Conservation (phyloP, 2,113 vertebrate species). For the Syngnathus floridae region DNA sequence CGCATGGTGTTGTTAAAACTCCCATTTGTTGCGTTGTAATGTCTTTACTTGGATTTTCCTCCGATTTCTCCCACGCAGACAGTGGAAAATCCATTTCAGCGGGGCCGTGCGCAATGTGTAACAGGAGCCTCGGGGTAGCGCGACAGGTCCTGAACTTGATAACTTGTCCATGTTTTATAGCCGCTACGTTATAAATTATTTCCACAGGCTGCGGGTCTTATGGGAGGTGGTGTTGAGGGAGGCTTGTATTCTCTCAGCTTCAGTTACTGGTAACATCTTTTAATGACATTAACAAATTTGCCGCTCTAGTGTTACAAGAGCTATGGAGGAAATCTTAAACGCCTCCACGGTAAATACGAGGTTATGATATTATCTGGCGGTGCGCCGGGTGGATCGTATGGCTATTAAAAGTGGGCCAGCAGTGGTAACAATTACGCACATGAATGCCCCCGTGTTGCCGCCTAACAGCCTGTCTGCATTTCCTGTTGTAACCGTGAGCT, state of each 20-base stretch:
- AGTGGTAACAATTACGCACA: conserved; percentile 69
- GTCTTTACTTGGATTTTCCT: neutral
- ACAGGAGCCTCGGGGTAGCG: conserved; percentile 78
- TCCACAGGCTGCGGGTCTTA: conserved; percentile 79
- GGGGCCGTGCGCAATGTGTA: conserved; percentile 71
- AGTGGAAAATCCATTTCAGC: conserved; percentile 77
- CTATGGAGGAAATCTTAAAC: conserved; percentile 97
- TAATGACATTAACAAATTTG: conserved; percentile 99
- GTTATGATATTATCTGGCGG: conserved; percentile 92
- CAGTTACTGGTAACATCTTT: conserved; percentile 92
- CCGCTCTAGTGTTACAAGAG: conserved; percentile 91
- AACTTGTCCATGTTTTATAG: conserved; percentile 95
- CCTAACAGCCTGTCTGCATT: conserved; percentile 63
- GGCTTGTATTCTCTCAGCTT: conserved; percentile 87
- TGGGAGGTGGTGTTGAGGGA: conserved; percentile 43
- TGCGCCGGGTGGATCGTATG: conserved; percentile 72
- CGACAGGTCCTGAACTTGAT: conserved; percentile 85
- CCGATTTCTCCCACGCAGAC: conserved; percentile 43
- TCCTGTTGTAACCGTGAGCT: conserved; percentile 68
- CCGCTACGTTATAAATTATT: conserved; percentile 98
- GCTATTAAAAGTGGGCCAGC: conserved; percentile 69
- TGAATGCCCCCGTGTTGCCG: conserved; percentile 58
- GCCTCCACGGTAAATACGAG: conserved; percentile 88
- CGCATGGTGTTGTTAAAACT: neutral
- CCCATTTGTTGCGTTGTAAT: neutral